Evolutionary conservation across 2,113 vertebrate genomes (phyloP).

Genomic region (Alectura lathami): DNA sequence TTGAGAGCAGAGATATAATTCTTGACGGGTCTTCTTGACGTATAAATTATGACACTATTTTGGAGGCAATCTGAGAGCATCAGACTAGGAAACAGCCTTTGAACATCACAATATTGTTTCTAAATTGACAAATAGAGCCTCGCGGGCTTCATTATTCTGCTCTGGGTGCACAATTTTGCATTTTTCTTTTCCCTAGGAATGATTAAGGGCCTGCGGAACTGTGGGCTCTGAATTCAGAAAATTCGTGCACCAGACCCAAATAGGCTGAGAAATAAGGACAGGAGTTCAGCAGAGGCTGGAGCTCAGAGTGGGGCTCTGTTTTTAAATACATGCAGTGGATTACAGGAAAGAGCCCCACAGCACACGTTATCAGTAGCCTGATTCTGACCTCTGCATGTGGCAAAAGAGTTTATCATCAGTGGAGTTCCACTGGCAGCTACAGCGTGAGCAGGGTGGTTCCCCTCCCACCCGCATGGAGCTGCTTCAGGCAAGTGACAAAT

Average conservation of each 20-base stretch:
- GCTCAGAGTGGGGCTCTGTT: background rate
- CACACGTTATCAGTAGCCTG: accelerated
- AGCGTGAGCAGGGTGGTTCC: accelerated
- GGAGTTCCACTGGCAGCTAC: background rate
- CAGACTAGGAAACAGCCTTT: conserved; percentile 3
- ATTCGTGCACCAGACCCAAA: background rate
- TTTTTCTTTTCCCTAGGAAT: conserved; percentile 30
- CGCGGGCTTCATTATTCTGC: background rate
- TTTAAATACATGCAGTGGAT: background rate
- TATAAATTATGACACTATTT: background rate
- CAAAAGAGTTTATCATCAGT: background rate
- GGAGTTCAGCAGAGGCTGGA: background rate
- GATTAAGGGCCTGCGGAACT: background rate
- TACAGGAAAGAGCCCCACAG: background rate
- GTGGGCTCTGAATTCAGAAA: background rate
- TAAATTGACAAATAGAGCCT: conserved; percentile 51
- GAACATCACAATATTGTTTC: conserved; percentile 17
- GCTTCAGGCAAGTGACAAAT: background rate
- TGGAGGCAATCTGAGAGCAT: conserved; percentile 28
- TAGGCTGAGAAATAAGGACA: background rate
- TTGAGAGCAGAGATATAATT: conserved; percentile 13
- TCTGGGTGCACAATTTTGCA: background rate
- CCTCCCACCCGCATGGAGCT: background rate
- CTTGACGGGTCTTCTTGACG: conserved; percentile 21
- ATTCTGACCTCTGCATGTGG: background rate